phyloP scores from a whole-genome alignment of 2,888 invertebrate species.

The Unio delphinus region DNA sequence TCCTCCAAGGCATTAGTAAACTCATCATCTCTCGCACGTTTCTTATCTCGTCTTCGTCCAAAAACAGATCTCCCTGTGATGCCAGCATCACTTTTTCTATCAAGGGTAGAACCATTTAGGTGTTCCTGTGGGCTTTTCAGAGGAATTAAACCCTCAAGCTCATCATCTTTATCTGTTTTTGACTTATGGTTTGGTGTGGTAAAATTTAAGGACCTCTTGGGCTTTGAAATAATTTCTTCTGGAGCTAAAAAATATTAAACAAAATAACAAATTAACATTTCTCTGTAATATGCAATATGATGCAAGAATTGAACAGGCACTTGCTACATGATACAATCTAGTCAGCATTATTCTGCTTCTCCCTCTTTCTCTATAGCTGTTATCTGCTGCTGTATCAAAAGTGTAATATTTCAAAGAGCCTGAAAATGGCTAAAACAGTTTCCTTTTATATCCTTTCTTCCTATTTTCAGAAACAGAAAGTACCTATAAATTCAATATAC shows the following conservation, averaged over 20 bases:
- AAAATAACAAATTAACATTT: too few relatives aligned
- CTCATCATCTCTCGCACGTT: conserved; percentile 15
- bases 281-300: too few relatives aligned
- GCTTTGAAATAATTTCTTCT: conserved; percentile 37
- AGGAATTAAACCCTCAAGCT: conserved; percentile 10
- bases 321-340: too few relatives aligned
- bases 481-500: too few relatives aligned
- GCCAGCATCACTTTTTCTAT: conserved; percentile 5
- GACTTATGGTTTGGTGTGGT: conserved; percentile 42
- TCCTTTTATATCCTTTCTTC: too few relatives aligned
- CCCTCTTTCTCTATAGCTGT: too few relatives aligned
- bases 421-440: too few relatives aligned
- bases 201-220: conserved; percentile 50
- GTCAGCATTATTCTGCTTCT: too few relatives aligned
- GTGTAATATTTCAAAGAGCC: too few relatives aligned
- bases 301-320: too few relatives aligned
- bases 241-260: conserved; percentile 13
- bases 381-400: too few relatives aligned
- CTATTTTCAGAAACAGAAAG: too few relatives aligned
- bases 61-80: conserved; percentile 5
- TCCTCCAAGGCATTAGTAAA: conserved; percentile 32
- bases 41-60: conserved; percentile 27
- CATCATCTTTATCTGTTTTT: conserved; percentile 1
- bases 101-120: conserved; percentile 15
- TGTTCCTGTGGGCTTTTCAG: conserved; percentile 25